Conservation (phyloP, 2,797 vertebrate species). For the Sebastolobus altivelis region DNA sequence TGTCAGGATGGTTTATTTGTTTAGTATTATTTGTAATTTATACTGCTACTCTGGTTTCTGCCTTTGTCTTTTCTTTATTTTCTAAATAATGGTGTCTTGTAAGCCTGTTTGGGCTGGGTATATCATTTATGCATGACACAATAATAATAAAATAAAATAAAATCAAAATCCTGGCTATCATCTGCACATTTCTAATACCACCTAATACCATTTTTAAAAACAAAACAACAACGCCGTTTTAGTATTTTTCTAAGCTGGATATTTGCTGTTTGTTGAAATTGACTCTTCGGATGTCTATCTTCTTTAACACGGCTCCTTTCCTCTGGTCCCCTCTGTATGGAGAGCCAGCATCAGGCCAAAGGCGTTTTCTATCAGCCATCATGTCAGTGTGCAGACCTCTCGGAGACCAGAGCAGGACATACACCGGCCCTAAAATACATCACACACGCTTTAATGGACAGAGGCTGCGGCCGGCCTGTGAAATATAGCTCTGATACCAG, state of each 20-base stretch:
- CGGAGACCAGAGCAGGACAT: constrained; percentile 82
- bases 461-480: constrained; percentile 75
- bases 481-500: constrained; percentile 81
- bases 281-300: constrained; percentile 52
- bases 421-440: constrained; percentile 84
- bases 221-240: constrained; percentile 19
- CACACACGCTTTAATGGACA: constrained; percentile 80
- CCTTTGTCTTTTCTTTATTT: no score
- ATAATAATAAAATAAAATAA: no score
- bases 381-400: constrained; percentile 81
- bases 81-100: no score
- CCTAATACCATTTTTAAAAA: constrained; percentile 14
- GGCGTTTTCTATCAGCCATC: constrained; percentile 82
- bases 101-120: no score
- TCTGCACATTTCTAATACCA: neutral
- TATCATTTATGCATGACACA: no score
- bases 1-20: no score
- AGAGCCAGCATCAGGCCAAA: constrained; percentile 76
- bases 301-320: constrained; percentile 30
- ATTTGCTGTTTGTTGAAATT: constrained; percentile 29
- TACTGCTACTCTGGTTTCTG: no score
- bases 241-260: constrained; percentile 31
- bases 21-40: no score
- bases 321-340: constrained; percentile 10
- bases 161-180: neutral